Conservation (phyloP, 2,113 vertebrate species). For the Hippocampus zosterae region DNA sequence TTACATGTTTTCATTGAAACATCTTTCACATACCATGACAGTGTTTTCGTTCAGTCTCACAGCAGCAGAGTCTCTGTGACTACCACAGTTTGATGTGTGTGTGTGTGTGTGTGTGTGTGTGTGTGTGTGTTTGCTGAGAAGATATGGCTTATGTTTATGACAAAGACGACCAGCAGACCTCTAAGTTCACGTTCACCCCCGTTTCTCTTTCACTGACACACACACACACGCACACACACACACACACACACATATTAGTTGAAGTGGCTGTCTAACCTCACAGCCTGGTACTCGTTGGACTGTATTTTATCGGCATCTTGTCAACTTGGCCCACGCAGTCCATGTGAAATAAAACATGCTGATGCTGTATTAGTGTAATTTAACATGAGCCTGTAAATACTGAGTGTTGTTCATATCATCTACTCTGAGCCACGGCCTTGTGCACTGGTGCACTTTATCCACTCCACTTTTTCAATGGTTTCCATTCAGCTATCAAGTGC, state of each 20-base stretch:
- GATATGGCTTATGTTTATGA: background rate
- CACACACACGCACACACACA: background rate
- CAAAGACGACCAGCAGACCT: conserved; percentile 4
- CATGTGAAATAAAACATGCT: conserved; percentile 45
- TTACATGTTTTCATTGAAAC: conserved; percentile 38
- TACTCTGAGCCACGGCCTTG: background rate
- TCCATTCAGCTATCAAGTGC: background rate
- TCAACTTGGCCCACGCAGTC: conserved; percentile 41
- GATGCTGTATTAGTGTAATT: conserved; percentile 21
- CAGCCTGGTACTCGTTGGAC: conserved; percentile 69
- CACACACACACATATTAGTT: conserved; percentile 12
- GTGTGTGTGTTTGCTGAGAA: background rate
- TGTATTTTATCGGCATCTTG: conserved; percentile 60
- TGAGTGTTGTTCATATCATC: background rate
- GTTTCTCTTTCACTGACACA: background rate
- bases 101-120: background rate
- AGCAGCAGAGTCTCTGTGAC: conserved; percentile 47
- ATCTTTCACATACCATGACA: conserved; percentile 54
- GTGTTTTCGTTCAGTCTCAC: conserved; percentile 42
- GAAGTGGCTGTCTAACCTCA: conserved; percentile 54
- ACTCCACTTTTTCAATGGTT: background rate
- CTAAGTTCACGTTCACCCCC: conserved; percentile 1
- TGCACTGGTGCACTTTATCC: background rate
- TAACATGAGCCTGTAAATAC: background rate
- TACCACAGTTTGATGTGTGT: conserved; percentile 25